Evolutionary conservation across 2,888 invertebrate species (phyloP), one percentile per base, ranked within the genome.

Genomic region (Melangyna quadrimaculata): DNA sequence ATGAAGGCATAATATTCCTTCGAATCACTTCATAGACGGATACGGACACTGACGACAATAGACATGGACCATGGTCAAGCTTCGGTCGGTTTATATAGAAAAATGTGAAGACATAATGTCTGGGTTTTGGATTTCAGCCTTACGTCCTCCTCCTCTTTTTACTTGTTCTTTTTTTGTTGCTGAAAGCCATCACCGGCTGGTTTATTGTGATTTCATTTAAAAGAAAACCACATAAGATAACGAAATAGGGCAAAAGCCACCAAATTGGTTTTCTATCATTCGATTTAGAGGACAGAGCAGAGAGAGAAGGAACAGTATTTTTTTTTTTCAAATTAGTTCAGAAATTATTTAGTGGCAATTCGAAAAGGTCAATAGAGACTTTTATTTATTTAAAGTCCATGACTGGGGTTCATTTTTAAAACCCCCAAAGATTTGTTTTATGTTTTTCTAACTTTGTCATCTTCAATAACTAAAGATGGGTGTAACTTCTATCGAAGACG

Each of bases 311-410:
- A 12, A 24, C 6, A 63, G 6, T 6, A n/a, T 14, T 67, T 82
- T 82, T 82, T 63, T 14, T 67, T 82, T 82, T 82, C 55, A 73
- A 69, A 78, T 74, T 83, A 70, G 73, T 70, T 83, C 7, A 17
- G 55, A 73, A 78, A 78, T 78, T 78, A 82, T 78, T 82, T 73
- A 82, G 82, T 73, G 73, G 78, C 82, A 82, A 73, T 82, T 61
- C 45, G n/a, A 32, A n/a, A 78, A 61, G 48, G 69, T 78, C 67
- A 78, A 82, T 69, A 67, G 32, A 70, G 48, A 35, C 9, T 51
- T 29, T 19, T 73, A 37, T 63, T 32, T 45, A 10, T 72, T 72
- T 65, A 43, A 51, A 51, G 27, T 51, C 24, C 40, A 29, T 37
- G n/a, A 10, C 45, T 40, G 35, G 12, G 35, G 12, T 32, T 67